phyloP scores from a whole-genome alignment of 1,140 invertebrate species.

The Trissolcus basalis region DNA sequence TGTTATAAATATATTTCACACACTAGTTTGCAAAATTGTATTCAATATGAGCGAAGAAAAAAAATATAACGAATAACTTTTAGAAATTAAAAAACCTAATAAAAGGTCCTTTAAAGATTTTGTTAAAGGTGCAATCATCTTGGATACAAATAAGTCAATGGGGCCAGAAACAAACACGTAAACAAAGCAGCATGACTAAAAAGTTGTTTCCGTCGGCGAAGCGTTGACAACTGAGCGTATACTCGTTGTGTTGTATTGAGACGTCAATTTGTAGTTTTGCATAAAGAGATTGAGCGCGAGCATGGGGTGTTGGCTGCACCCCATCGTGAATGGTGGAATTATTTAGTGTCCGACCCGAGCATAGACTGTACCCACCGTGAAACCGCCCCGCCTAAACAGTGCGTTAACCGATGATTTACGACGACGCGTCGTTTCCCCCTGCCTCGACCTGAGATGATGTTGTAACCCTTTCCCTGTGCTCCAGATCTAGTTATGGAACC shows the following conservation, averaged over 20 bases:
- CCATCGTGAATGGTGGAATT: constrained; percentile 71
- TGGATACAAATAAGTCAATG: too few species aligned
- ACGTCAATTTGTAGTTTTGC: constrained; percentile 64
- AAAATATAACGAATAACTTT: too few species aligned
- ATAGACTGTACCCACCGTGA: constrained; percentile 75
- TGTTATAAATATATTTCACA: too few species aligned
- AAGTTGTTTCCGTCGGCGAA: too few species aligned
- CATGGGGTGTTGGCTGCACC: constrained; percentile 48
- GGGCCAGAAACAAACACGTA: too few species aligned
- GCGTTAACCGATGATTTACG: constrained; percentile 76
- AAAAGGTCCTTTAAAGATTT: too few species aligned
- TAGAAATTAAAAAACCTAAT: too few species aligned
- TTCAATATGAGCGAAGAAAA: too few species aligned
- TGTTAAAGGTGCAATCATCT: too few species aligned
- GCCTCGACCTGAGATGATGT: constrained; percentile 33
- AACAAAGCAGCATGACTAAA: too few species aligned
- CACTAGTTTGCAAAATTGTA: background rate
- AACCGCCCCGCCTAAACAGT: constrained; percentile 76
- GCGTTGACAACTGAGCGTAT: constrained; percentile 25
- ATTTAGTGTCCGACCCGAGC: constrained; percentile 71
- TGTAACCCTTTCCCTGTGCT: constrained; percentile 61
- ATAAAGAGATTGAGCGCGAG: constrained; percentile 36
- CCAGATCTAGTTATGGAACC: constrained; percentile 65
- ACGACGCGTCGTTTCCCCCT: constrained; percentile 54
- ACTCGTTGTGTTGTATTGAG: constrained; percentile 47